These are phyloP conservation scores for Rhynchomys soricoides DNA, from an alignment of 2,113 vertebrate species.

Conservation along the genomic window DNA sequence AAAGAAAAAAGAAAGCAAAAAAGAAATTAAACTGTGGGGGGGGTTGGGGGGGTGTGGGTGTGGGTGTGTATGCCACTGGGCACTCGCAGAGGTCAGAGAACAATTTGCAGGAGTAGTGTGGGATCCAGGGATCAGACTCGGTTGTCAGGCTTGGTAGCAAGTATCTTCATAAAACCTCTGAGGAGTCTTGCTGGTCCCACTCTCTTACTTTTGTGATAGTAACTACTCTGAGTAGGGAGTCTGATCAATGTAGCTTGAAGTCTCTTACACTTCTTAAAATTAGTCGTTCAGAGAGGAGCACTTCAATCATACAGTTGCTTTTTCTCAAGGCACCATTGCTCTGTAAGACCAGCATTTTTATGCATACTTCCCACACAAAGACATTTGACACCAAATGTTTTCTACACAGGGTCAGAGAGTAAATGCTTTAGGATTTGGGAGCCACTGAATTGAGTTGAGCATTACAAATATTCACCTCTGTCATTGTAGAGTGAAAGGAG, in stretches of 20 bases:
- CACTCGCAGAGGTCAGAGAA: not conserved
- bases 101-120: too few relatives aligned
- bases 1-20: not conserved
- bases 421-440: not conserved
- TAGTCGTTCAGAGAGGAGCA: not conserved
- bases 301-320: not conserved
- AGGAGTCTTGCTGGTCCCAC: not conserved
- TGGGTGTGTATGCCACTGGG: not conserved
- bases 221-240: not conserved
- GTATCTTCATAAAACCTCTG: too few relatives aligned
- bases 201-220: conserved; percentile 41
- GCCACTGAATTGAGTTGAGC: not conserved
- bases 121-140: not conserved
- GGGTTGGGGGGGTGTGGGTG: too few relatives aligned
- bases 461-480: not conserved
- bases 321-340: not conserved
- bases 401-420: not conserved
- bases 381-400: not conserved
- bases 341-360: not conserved
- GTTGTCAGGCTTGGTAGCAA: not conserved
- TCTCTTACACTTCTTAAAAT: not conserved
- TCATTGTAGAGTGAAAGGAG: not conserved
- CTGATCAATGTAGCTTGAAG: conserved; percentile 3
- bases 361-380: not conserved
- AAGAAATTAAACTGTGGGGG: not conserved